Percentiles rank a stretch among this genome's conserved stretches.
Evolutionary conservation across 2,113 vertebrate genomes (phyloP).

Genomic region (Percina caprodes): DNA sequence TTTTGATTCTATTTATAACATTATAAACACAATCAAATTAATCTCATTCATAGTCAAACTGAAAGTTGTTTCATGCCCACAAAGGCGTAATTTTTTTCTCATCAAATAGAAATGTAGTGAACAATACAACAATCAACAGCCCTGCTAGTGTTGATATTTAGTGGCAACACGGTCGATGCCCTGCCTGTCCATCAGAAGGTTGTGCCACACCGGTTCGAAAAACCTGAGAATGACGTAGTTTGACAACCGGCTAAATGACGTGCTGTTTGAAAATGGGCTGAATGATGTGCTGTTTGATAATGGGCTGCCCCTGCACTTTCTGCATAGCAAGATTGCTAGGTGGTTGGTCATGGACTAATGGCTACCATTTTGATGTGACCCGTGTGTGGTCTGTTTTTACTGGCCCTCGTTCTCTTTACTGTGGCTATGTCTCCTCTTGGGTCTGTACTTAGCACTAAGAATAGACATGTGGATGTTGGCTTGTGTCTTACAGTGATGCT

Average conservation of each 20-base stretch:
- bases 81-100: not conserved
- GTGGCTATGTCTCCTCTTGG: conserved; percentile 38
- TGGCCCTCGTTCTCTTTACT: conserved; percentile 44
- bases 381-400: conserved; percentile 65
- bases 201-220: not conserved
- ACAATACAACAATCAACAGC: conserved; percentile 2
- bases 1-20: too few species aligned
- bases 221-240: not conserved
- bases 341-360: conserved; percentile 44
- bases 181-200: not conserved
- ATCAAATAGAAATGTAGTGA: not conserved
- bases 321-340: conserved; percentile 34
- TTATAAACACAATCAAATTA: too few species aligned
- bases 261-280: conserved; percentile 2
- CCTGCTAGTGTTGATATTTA: not conserved
- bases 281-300: conserved; percentile 7
- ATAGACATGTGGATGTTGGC: conserved; percentile 51
- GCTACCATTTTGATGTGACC: conserved; percentile 52
- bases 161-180: not conserved
- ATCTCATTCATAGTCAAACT: not conserved
- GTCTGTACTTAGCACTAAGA: conserved; percentile 53
- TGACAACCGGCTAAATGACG: not conserved
- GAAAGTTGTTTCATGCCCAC: not conserved
- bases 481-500: conserved; percentile 40
- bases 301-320: conserved; percentile 18